Evolutionary conservation across 2,888 invertebrate genomes (phyloP).

Genomic region (Ennomos erosarius): DNA sequence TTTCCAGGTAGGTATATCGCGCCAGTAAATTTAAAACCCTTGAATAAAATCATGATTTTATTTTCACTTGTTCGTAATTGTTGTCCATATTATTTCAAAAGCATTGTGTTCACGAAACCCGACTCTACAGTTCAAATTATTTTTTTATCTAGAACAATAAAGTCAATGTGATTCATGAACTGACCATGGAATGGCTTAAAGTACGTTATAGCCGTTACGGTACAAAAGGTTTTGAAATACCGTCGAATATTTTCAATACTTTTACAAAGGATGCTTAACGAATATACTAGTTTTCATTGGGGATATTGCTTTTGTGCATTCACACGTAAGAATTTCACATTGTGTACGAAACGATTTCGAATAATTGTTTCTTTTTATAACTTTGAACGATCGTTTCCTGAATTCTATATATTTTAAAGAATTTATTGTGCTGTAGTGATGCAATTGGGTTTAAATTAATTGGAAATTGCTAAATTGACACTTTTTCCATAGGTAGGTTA

Average conservation of each 20-base stretch:
- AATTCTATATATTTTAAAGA: no score
- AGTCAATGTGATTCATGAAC: conserved; percentile 37
- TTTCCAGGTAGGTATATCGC: no score
- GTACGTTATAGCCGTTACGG: conserved; percentile 33
- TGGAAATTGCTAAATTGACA: no score
- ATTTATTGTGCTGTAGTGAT: no score
- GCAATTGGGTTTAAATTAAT: no score
- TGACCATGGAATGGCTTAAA: conserved; percentile 29
- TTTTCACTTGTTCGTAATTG: conserved; percentile 13
- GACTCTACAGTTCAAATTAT: conserved; percentile 24
- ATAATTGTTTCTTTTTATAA: conserved; percentile 53
- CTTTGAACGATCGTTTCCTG: no score
- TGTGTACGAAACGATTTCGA: conserved; percentile 63
- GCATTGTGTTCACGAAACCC: conserved; percentile 21
- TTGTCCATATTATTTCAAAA: conserved; percentile 23
- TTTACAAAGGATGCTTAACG: conserved; percentile 74
- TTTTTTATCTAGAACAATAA: conserved; percentile 35
- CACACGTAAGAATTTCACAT: conserved; percentile 70
- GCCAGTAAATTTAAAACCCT: not conserved
- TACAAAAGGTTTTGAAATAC: conserved; percentile 35
- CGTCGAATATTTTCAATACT: conserved; percentile 52
- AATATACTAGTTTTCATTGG: conserved; percentile 68
- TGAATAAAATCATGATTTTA: conserved; percentile 2
- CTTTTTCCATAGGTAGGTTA: no score
- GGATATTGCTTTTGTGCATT: conserved; percentile 77